Evolutionary conservation across 2,888 invertebrate genomes (phyloP), one percentile per base, ranked within the genome.

Genomic region (Meiosimyza platycephala): DNA sequence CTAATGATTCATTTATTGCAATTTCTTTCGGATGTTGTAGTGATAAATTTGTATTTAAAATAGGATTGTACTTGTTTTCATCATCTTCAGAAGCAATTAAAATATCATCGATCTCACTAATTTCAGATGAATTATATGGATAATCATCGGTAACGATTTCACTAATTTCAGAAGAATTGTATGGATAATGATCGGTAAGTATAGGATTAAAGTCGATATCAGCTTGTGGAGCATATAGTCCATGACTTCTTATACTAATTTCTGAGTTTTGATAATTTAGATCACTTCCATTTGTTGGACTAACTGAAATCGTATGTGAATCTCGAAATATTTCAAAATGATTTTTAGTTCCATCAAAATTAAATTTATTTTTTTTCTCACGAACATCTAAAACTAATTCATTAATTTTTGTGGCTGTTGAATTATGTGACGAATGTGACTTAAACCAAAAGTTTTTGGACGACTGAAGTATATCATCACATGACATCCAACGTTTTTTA

Each of bases 241-340:
- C 91, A 79, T 91, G 91, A 80, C 91, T 91, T 55, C 90, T 87
- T 78, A 91, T 91, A 79, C 91, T 91, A 0, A 91, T 89, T 86
- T 91, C 91, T 0, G 91, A 91, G 87, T 91, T 89, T 83, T 91
- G 91, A 78, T 91, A 91, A 81, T 91, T 91, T 3, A 91, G 89
- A 80, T 91, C 91, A 78, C 91, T 91, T 82, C 90, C 91, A 76
- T 90, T 90, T 22, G 88, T 86, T n/a, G 87, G 88, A 71, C 88
- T 87, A 18, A 83, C 82, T 0, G 86, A 84, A 0, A 81, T 75
- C 0, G 80, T 77, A 1, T 79, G 79, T 15, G 50, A 3, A 6
- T 65, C 64, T 60, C 40, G 72, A 62, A 47, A 69, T 11, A 60
- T 60, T 11, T 15, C 22, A 60, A 60, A 28, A 28, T 60, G 1